A percentile compares a stretch with the other conserved stretches of the same genome.
phyloP scores from a whole-genome alignment of 2,797 vertebrate genomes.

The Hyperoplus lanceolatus region DNA sequence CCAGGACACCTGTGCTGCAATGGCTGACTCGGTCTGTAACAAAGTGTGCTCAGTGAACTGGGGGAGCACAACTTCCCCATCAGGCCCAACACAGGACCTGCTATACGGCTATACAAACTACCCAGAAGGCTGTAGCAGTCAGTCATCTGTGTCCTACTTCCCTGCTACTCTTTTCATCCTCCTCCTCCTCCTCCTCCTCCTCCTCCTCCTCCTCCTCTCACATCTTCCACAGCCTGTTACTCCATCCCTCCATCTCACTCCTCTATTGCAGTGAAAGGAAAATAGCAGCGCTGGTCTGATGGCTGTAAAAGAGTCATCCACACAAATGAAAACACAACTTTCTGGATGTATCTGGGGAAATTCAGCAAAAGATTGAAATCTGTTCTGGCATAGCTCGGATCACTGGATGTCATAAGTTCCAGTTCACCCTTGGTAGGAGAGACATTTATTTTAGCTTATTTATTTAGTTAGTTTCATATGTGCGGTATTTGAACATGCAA shows the following conservation, averaged over 20 bases:
- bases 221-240: slow-evolving; percentile 55
- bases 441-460: slow-evolving; percentile 22
- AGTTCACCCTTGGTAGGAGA: slow-evolving; percentile 18
- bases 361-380: slow-evolving; percentile 25
- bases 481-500: slow-evolving; percentile 45
- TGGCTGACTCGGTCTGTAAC: slow-evolving; percentile 67
- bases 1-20: slow-evolving; percentile 63
- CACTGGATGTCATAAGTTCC: slow-evolving; percentile 27
- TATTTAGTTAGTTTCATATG: slow-evolving; percentile 24
- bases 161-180: slow-evolving; percentile 55
- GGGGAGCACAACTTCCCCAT: slow-evolving; percentile 56
- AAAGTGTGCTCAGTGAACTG: slow-evolving; percentile 54
- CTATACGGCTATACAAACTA: slow-evolving; percentile 46
- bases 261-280: slow-evolving; percentile 46
- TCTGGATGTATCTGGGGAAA: slow-evolving; percentile 55
- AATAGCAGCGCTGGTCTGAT: slow-evolving; percentile 52
- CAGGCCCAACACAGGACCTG: slow-evolving; percentile 55
- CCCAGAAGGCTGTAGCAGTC: slow-evolving; percentile 66
- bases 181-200: slow-evolving; percentile 39
- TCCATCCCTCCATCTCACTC: slow-evolving; percentile 59
- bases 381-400: slow-evolving; percentile 21
- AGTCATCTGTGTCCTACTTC: slow-evolving; percentile 75
- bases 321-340: slow-evolving; percentile 61
- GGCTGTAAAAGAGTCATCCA: slow-evolving; percentile 58
- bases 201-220: slow-evolving; percentile 52